Percentiles rank a stretch among this genome's conserved stretches.
These are phyloP conservation scores for Salmo trutta DNA, from an alignment of 2,797 vertebrate species.

Conservation along the genomic window DNA sequence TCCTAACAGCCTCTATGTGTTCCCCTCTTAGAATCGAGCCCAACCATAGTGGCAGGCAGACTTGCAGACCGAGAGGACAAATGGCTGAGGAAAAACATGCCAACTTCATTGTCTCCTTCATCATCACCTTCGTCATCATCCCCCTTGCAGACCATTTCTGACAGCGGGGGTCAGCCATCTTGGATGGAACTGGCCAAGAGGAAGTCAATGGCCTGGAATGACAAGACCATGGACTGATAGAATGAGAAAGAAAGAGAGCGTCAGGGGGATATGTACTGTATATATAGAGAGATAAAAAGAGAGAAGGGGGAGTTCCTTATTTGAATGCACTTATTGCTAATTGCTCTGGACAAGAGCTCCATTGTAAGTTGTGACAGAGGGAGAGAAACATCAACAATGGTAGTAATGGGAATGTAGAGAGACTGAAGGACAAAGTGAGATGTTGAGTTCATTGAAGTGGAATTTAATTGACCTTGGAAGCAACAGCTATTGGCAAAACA, in stretches of 20 bases:
- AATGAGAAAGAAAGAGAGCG: background rate
- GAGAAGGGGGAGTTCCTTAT: background rate
- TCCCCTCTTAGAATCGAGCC: slow-evolving; percentile 61
- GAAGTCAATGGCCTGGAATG: slow-evolving; percentile 97
- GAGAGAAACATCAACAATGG: no score
- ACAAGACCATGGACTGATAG: slow-evolving; percentile 84
- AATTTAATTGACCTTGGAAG: background rate
- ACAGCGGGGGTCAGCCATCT: slow-evolving; percentile 78
- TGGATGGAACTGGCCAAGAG: slow-evolving; percentile 99
- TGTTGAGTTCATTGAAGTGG: background rate
- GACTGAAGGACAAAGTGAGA: background rate
- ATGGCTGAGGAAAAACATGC: slow-evolving; percentile 70
- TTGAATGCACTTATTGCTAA: no score
- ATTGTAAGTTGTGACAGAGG: background rate
- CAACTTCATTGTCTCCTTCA: slow-evolving; percentile 48
- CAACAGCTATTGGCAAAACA: background rate
- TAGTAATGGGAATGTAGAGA: background rate
- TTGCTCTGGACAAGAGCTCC: background rate
- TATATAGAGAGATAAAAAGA: background rate
- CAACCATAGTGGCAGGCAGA: slow-evolving; percentile 50
- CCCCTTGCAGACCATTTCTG: slow-evolving; percentile 62
- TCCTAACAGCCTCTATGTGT: background rate
- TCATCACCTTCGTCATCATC: slow-evolving; percentile 57
- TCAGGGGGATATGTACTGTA: background rate
- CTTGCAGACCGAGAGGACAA: slow-evolving; percentile 75